Conservation (phyloP, 2,888 invertebrate genomes). For the Pegoplata infirma region DNA sequence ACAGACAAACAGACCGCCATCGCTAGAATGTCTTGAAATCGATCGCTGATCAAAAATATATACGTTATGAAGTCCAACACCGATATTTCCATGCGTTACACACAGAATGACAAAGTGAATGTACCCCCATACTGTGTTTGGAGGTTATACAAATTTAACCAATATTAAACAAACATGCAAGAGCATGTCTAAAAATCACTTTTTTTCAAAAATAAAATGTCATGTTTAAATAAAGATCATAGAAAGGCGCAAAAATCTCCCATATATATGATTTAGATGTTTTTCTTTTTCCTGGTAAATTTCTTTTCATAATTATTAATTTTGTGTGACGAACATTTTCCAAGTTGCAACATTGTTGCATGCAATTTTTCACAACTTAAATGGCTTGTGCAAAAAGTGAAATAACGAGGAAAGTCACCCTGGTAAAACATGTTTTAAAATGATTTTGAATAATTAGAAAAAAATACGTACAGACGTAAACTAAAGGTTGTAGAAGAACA, state of each 20-base stretch:
- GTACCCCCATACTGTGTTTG: too few species aligned
- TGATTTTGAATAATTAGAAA: neutral
- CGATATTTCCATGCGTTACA: too few species aligned
- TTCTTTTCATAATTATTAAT: slow-evolving; percentile 6
- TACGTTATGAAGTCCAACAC: too few species aligned
- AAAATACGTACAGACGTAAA: neutral
- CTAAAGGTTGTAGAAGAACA: too few species aligned
- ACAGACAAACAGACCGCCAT: too few species aligned
- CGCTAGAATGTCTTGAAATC: too few species aligned
- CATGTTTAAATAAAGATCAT: slow-evolving; percentile 27
- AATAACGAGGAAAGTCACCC: too few species aligned
- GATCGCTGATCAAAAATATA: too few species aligned
- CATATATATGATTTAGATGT: neutral
- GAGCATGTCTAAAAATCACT: neutral
- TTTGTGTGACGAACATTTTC: slow-evolving; percentile 15
- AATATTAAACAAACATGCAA: neutral
- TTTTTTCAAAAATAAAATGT: neutral
- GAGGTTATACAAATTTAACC: neutral
- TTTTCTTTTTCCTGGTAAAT: neutral
- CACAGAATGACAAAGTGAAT: too few species aligned
- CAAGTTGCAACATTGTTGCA: slow-evolving; percentile 19
- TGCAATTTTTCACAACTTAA: neutral
- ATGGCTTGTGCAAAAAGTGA: neutral
- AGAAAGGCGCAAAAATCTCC: neutral
- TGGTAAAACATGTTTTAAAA: neutral